A percentile compares a stretch with the other conserved stretches of the same genome.
These are phyloP conservation scores for Callipepla californica DNA, from an alignment of 2,113 vertebrate species.

Conservation along the genomic window DNA sequence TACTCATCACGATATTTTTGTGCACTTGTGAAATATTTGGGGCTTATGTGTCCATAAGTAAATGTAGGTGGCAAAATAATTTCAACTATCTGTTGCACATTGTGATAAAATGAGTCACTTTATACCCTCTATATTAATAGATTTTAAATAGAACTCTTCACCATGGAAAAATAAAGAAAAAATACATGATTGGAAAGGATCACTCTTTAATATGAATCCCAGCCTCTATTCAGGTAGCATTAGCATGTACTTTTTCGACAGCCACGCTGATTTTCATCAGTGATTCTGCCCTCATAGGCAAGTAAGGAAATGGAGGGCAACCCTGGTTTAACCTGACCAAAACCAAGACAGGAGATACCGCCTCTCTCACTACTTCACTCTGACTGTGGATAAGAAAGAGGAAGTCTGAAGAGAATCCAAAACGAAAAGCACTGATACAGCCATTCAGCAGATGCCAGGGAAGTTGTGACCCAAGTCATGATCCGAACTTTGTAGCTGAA, in stretches of 20 bases:
- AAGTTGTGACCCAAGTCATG: neutral
- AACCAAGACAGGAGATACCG: neutral
- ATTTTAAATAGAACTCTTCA: neutral
- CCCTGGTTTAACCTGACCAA: rapidly evolving
- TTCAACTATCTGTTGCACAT: neutral
- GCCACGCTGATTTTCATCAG: neutral
- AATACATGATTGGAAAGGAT: neutral
- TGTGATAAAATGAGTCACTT: neutral
- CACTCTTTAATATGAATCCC: neutral
- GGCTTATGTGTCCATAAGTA: neutral
- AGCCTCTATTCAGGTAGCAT: neutral
- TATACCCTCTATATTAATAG: neutral
- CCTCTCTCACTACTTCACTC: neutral
- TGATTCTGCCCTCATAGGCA: neutral
- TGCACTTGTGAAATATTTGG: constrained; percentile 11
- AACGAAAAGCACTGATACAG: neutral
- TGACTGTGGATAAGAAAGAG: neutral
- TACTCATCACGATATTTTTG: constrained; percentile 16
- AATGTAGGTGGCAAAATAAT: constrained; percentile 16
- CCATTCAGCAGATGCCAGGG: neutral
- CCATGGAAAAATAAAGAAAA: neutral
- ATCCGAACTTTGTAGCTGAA: neutral
- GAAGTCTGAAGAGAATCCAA: constrained; percentile 7
- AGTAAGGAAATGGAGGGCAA: neutral
- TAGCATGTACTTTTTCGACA: neutral